Conservation (phyloP, 2,888 invertebrate species). For the Tipula unca region DNA sequence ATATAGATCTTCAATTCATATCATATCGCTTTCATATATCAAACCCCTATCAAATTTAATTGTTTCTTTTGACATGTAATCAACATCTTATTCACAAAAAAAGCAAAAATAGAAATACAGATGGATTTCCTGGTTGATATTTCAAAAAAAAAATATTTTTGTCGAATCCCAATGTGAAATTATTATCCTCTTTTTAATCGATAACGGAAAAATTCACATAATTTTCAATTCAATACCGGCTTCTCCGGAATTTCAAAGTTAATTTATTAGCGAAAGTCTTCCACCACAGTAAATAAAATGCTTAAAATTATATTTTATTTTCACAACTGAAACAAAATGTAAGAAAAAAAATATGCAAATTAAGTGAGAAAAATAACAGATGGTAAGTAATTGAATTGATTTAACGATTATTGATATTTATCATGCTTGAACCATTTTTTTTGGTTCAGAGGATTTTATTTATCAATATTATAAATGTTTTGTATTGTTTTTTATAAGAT, state of each 20-base stretch:
- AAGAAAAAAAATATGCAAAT: background rate
- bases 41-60: background rate
- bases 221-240: too few relatives aligned
- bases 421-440: background rate
- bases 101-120: background rate
- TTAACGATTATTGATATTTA: background rate
- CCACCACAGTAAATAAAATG: background rate
- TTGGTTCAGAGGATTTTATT: background rate
- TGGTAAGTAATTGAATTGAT: background rate
- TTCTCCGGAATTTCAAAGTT: too few relatives aligned
- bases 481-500: too few relatives aligned
- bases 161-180: background rate
- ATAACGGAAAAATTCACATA: too few relatives aligned
- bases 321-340: background rate
- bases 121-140: background rate
- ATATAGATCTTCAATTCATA: background rate
- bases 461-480: background rate
- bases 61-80: background rate
- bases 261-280: too few relatives aligned
- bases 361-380: background rate
- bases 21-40: background rate
- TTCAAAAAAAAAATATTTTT: background rate
- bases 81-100: background rate
- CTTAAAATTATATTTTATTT: background rate
- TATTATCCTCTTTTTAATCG: background rate